Evolutionary conservation across 2,888 invertebrate genomes (phyloP).

Genomic region (Pseudolycoriella hygida): DNA sequence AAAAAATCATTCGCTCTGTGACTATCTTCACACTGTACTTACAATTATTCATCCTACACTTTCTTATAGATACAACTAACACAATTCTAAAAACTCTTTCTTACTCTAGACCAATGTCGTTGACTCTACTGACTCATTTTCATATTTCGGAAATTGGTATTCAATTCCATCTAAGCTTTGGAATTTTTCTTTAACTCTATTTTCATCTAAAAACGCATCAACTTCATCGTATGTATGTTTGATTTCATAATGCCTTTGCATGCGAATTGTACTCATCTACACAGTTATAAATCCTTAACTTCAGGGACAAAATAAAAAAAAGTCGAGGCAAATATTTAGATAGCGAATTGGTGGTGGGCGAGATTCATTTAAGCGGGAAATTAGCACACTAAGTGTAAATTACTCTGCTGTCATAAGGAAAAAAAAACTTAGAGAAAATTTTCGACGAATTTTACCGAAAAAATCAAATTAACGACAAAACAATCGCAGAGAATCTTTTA

Average conservation of each 20-base stretch:
- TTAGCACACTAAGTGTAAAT: too few relatives aligned
- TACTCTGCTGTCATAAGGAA: too few relatives aligned
- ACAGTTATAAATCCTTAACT: not conserved
- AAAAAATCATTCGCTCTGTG: too few relatives aligned
- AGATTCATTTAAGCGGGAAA: too few relatives aligned
- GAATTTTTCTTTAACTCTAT: slow-evolving; percentile 5
- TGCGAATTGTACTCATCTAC: not conserved
- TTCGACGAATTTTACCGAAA: too few relatives aligned
- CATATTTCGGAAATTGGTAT: slow-evolving; percentile 2
- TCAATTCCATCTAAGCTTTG: slow-evolving; percentile 8
- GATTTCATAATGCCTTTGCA: not conserved
- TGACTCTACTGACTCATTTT: not conserved
- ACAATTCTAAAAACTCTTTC: not conserved
- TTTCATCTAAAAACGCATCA: not conserved
- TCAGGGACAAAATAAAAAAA: not conserved
- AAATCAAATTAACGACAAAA: too few relatives aligned
- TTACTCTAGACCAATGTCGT: not conserved
- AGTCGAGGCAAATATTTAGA: not conserved
- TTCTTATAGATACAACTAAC: not conserved
- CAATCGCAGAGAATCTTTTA: too few relatives aligned
- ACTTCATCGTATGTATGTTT: slow-evolving; percentile 2
- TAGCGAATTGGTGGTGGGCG: too few relatives aligned
- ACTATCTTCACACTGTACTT: too few relatives aligned
- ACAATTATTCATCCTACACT: too few relatives aligned
- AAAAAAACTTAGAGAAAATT: too few relatives aligned